Percentiles rank a stretch among this genome's conserved stretches.
phyloP scores from a whole-genome alignment of 2,113 vertebrate species.

The Mystacornis crossleyi region DNA sequence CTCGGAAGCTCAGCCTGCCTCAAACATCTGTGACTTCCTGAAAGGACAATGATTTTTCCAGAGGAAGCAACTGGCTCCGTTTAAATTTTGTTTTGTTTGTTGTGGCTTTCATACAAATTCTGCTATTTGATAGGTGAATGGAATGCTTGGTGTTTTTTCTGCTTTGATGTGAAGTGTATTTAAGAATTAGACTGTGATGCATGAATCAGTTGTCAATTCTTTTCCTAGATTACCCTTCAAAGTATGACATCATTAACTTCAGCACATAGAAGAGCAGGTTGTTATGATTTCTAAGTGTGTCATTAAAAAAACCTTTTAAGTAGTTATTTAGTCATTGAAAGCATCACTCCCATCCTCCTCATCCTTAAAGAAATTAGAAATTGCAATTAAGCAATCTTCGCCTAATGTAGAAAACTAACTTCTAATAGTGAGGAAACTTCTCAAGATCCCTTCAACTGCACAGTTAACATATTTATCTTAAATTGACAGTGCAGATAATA shows the following conservation, averaged over 20 bases:
- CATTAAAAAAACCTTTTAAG: neutral
- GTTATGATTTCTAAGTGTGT: neutral
- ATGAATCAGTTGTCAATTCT: neutral
- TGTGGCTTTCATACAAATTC: neutral
- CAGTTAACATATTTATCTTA: neutral
- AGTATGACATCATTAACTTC: neutral
- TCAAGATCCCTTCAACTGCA: neutral
- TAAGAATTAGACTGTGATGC: slow-evolving; percentile 8
- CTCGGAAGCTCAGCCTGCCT: neutral
- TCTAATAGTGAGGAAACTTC: neutral
- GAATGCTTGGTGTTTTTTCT: neutral
- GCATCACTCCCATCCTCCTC: neutral
- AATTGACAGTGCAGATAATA: neutral
- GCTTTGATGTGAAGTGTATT: neutral
- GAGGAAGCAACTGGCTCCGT: neutral
- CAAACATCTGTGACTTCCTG: neutral
- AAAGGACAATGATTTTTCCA: neutral
- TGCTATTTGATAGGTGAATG: neutral
- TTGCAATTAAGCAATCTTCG: neutral
- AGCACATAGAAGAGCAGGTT: neutral
- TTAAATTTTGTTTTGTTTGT: neutral
- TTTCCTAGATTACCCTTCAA: neutral
- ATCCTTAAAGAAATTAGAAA: neutral
- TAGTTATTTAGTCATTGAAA: slow-evolving; percentile 3
- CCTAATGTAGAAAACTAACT: neutral